Evolutionary conservation across 2,113 vertebrate species (phyloP).

Genomic region (Takifugu flavidus): DNA sequence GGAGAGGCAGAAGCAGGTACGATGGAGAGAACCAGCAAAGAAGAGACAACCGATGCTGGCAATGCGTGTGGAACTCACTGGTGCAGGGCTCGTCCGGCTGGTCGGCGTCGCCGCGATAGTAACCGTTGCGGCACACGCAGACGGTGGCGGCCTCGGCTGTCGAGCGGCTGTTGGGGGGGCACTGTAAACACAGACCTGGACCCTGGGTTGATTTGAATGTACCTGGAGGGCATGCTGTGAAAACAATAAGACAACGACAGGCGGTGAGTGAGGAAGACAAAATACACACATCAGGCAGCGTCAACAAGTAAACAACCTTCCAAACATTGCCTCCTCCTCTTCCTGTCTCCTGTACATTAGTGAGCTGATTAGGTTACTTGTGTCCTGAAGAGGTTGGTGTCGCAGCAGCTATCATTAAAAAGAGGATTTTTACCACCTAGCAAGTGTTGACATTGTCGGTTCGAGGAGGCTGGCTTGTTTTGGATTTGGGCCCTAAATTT

Average conservation of each 20-base stretch:
- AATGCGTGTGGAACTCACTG: constrained; percentile 79
- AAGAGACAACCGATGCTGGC: not conserved
- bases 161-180: constrained; percentile 93
- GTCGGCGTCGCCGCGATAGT: constrained; percentile 89
- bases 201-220: constrained; percentile 96
- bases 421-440: not conserved
- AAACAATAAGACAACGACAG: constrained; percentile 19
- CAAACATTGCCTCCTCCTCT: too few relatives aligned
- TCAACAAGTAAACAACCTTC: too few relatives aligned
- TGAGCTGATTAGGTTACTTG: too few relatives aligned
- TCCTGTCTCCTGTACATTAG: too few relatives aligned
- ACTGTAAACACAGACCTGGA: constrained; percentile 81
- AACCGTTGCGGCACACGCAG: constrained; percentile 92
- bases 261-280: not conserved
- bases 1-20: constrained; percentile 8
- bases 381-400: too few relatives aligned
- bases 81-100: constrained; percentile 88
- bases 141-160: constrained; percentile 85
- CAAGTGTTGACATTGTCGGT: not conserved
- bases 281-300: not conserved
- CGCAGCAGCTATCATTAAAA: not conserved
- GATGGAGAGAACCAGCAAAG: not conserved
- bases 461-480: constrained; percentile 7
- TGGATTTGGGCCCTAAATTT: constrained; percentile 19
- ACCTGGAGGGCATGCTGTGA: constrained; percentile 89